These are phyloP conservation scores for Origma solitaria DNA, from an alignment of 2,113 vertebrate genomes.

Conservation along the genomic window DNA sequence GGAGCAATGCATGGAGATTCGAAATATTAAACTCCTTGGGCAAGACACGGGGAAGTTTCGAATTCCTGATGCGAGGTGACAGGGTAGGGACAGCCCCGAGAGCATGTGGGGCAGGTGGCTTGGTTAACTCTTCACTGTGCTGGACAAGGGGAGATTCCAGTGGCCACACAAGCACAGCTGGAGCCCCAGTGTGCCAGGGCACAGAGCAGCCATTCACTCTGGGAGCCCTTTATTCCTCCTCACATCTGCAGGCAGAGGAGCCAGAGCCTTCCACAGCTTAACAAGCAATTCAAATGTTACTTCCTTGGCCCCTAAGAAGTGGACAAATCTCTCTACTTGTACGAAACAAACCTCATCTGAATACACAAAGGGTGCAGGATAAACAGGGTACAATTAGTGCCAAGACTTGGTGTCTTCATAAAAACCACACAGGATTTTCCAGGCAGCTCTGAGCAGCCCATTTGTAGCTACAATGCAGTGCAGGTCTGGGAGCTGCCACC, in stretches of 20 bases:
- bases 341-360: neutral
- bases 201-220: constrained; percentile 18
- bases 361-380: neutral
- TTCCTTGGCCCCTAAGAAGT: neutral
- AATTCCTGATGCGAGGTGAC: constrained; percentile 55
- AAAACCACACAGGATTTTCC: neutral
- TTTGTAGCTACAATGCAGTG: rapidly evolving
- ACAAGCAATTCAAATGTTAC: neutral
- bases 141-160: neutral
- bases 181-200: neutral
- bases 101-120: neutral
- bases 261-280: neutral
- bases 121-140: neutral
- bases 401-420: neutral
- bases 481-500: neutral
- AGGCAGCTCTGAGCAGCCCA: neutral
- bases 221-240: neutral
- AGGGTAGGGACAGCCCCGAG: neutral
- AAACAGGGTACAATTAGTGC: neutral
- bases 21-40: constrained; percentile 71
- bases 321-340: neutral
- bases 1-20: constrained; percentile 43
- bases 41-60: constrained; percentile 49
- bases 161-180: neutral
- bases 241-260: neutral